Evolutionary conservation across 2,113 vertebrate genomes (phyloP).

Genomic region (Alosa alosa): DNA sequence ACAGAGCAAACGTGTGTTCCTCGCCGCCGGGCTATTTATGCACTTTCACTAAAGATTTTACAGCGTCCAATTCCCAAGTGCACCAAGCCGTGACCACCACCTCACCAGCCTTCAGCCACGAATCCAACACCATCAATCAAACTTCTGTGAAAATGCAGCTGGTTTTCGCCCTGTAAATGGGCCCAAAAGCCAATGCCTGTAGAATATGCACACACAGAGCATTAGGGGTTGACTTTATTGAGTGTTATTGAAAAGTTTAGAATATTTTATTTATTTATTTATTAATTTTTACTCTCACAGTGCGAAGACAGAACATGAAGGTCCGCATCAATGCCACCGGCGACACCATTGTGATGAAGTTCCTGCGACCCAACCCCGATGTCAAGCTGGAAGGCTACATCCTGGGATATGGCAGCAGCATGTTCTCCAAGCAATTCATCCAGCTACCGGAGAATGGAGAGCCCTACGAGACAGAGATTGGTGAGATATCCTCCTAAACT

Average conservation of each 20-base stretch:
- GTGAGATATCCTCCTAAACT: constrained; percentile 67
- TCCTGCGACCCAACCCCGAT: constrained; percentile 78
- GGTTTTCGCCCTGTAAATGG: background rate
- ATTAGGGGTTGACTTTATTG: background rate
- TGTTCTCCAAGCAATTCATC: constrained; percentile 88
- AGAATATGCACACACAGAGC: background rate
- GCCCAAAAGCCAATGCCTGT: background rate
- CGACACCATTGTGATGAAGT: constrained; percentile 87
- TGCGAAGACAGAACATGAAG: constrained; percentile 83
- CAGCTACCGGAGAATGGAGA: constrained; percentile 83
- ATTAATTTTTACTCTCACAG: constrained; percentile 55
- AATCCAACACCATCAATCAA: constrained; percentile 5
- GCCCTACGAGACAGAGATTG: constrained; percentile 78
- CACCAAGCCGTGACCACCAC: constrained; percentile 9
- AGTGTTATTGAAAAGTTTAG: background rate
- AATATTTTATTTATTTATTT: background rate
- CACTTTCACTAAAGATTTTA: background rate
- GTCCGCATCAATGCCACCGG: constrained; percentile 88
- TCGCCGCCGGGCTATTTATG: background rate
- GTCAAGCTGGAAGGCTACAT: constrained; percentile 87
- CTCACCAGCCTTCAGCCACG: background rate
- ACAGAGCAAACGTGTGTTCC: background rate
- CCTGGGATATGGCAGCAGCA: constrained; percentile 86
- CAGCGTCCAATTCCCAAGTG: background rate
- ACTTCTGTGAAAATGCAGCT: background rate